Percentiles rank a stretch among this genome's conserved stretches.
These are phyloP conservation scores for Caracal caracal DNA, from an alignment of 2,113 vertebrate species.

Conservation along the genomic window DNA sequence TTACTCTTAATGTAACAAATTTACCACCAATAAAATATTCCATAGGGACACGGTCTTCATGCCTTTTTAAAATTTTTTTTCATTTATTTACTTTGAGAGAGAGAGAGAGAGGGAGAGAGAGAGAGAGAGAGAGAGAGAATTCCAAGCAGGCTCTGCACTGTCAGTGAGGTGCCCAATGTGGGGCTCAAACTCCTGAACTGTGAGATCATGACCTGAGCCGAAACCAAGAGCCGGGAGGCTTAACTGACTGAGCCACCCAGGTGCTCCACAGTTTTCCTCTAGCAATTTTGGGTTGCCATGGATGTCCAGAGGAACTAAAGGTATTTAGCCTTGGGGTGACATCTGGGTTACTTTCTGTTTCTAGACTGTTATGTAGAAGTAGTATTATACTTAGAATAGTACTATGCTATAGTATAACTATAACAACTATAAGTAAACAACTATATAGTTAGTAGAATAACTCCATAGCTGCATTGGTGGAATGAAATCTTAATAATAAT, in stretches of 20 bases:
- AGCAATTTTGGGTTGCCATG: background rate
- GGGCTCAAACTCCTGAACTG: too few relatives aligned
- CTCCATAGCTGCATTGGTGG: background rate
- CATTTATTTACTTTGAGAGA: too few relatives aligned
- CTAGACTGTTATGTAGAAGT: background rate
- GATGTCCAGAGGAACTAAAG: background rate
- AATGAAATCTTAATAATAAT: conserved; percentile 33
- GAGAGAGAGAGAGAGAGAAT: too few relatives aligned
- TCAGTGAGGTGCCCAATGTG: too few relatives aligned
- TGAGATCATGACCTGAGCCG: too few relatives aligned
- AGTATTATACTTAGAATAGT: background rate
- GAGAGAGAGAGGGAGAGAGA: too few relatives aligned
- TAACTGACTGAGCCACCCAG: too few relatives aligned
- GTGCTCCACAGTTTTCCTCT: background rate
- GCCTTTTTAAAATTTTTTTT: background rate
- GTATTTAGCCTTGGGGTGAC: background rate
- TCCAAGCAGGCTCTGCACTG: too few relatives aligned
- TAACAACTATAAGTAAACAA: too few relatives aligned
- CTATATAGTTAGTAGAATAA: too few relatives aligned
- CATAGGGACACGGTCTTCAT: background rate
- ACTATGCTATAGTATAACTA: too few relatives aligned
- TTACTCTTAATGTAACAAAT: conserved; percentile 37
- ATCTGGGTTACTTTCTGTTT: background rate
- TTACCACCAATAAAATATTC: background rate
- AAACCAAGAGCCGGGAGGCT: too few relatives aligned